Conservation (phyloP, 2,888 invertebrate genomes). For the Quadroppia sp. region DNA sequence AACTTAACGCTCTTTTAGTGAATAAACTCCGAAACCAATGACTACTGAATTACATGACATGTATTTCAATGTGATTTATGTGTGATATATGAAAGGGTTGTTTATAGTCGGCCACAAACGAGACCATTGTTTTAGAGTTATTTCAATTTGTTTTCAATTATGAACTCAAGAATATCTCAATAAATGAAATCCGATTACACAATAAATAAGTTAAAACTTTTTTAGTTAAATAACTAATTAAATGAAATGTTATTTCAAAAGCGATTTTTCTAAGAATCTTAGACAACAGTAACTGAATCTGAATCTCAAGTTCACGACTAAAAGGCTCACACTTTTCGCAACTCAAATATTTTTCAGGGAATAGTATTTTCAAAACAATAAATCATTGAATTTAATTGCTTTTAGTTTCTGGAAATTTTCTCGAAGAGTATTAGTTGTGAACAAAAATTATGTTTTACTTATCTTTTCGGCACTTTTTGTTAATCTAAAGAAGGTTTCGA, state of each 20-base stretch:
- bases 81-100: no score
- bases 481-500: not conserved
- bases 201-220: no score
- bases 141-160: no score
- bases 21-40: not conserved
- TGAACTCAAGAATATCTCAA: no score
- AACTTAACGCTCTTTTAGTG: not conserved
- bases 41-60: not conserved
- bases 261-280: not conserved
- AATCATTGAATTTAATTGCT: slow-evolving; percentile 19
- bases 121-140: no score
- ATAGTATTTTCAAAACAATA: not conserved
- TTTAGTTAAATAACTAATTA: no score
- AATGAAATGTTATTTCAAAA: no score
- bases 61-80: not conserved
- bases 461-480: not conserved
- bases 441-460: not conserved
- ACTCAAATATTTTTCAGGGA: not conserved
- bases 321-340: no score
- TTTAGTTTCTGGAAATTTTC: slow-evolving; percentile 1
- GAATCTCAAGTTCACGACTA: not conserved
- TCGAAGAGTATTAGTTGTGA: not conserved
- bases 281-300: not conserved
- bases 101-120: no score
- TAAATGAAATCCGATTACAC: no score